Evolutionary conservation across 2,888 invertebrate genomes (phyloP).

Genomic region (Caprella mutica): DNA sequence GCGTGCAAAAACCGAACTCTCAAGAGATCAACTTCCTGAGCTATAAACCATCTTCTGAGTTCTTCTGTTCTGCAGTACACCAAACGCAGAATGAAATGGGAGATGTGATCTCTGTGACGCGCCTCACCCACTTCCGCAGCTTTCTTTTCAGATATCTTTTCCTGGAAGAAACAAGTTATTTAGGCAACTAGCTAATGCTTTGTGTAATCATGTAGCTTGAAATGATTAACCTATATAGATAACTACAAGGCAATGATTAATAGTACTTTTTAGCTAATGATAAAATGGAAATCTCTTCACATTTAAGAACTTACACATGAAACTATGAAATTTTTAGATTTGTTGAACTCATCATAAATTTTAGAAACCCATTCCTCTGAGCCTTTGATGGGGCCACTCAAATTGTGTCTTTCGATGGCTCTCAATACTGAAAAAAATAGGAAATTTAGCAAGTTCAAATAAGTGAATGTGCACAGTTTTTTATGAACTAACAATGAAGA

Average conservation of each 20-base stretch:
- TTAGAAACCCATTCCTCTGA: constrained; percentile 36
- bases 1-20: constrained; percentile 45
- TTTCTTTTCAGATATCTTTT: constrained; percentile 17
- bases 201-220: no score
- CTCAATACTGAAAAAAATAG: constrained; percentile 50
- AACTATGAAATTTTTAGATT: constrained; percentile 28
- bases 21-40: constrained; percentile 80
- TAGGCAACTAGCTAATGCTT: no score
- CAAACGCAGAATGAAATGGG: constrained; percentile 82
- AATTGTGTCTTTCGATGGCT: constrained; percentile 59
- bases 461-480: background rate
- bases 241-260: no score
- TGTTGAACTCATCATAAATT: constrained; percentile 31
- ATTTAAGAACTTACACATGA: constrained; percentile 16
- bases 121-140: constrained; percentile 36
- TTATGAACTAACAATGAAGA: background rate
- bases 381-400: constrained; percentile 39
- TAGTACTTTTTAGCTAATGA: background rate
- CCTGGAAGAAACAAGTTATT: no score
- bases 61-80: constrained; percentile 78
- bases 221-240: no score
- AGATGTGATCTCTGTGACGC: constrained; percentile 59
- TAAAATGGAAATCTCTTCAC: background rate
- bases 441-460: background rate
- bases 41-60: constrained; percentile 72